Evolutionary conservation across 2,888 invertebrate genomes (phyloP), one percentile per base, ranked within the genome.

Genomic region (Apamea crenata): DNA sequence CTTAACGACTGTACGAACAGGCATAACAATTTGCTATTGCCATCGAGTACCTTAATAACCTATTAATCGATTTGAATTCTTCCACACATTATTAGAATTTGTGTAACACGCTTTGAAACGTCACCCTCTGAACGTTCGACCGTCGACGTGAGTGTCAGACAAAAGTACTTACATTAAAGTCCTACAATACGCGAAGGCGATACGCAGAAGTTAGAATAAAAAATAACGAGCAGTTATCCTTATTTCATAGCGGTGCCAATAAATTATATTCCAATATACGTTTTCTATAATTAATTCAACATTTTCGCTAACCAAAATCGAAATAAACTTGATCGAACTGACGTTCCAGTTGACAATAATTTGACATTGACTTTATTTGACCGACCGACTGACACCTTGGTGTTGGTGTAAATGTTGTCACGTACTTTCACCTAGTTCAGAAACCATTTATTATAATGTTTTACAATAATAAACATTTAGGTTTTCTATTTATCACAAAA

Each of bases 61-160:
- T 83, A 80, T 67, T 82, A 84, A 83, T 80, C 81, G 77, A 89
- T 87, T 86, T 77, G 56, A 83, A 74, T 83, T 85, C 79, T 75
- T 78, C 61, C 73, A 78, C 73, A 80, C 76, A 84, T 78, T 76
- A 87, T 59, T 85, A 84, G 79, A 84, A 83, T 86, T 90, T 85
- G 79, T 85, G 67, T 85, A 89, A 84, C 88, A 89, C 80, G 85
- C 84, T 83, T 74, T 90, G 90, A 90, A 92, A 95, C 94, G 94
- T 94, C 94, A 94, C 90, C 92, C 78, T 76, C 79, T 71, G 59
- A 87, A 84, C 85, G 88, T 91, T 85, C 71, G 77, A 81, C 70
- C 61, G 67, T 67, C 78, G 53, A 90, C 86, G 86, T 87, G 89
- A 90, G 89, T 90, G 92, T 85, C 91, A 89, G 70, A 78, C 47